Evolutionary conservation across 2,888 invertebrate species (phyloP).

Genomic region (Lagria hirta): DNA sequence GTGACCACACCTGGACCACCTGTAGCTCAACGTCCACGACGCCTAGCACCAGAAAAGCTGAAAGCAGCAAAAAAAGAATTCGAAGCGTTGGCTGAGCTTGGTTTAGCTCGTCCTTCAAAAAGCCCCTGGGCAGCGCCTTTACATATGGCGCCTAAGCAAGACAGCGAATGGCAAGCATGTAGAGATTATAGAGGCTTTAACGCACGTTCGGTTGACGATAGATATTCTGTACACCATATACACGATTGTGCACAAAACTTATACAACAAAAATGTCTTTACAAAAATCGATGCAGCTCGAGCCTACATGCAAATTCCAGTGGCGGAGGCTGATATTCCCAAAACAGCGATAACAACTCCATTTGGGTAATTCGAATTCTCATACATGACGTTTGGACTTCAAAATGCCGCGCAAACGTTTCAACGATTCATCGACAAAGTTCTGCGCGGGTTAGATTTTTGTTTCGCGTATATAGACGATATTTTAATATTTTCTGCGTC

Average conservation of each 20-base stretch:
- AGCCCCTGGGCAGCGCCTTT: constrained; percentile 44
- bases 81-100: too few species aligned
- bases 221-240: constrained; percentile 41
- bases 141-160: constrained; percentile 39
- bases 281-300: constrained; percentile 39
- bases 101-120: constrained; percentile 36
- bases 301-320: constrained; percentile 49
- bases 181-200: constrained; percentile 49
- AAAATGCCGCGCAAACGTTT: constrained; percentile 51
- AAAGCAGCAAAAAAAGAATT: too few species aligned
- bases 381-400: constrained; percentile 45
- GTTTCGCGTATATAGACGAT: constrained; percentile 44
- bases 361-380: constrained; percentile 34
- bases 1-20: too few species aligned
- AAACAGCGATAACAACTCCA: constrained; percentile 47
- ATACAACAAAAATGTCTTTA: constrained; percentile 35
- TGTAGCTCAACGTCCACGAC: too few species aligned
- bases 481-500: constrained; percentile 35
- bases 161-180: constrained; percentile 43
- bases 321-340: constrained; percentile 39
- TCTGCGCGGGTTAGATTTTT: constrained; percentile 39
- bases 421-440: constrained; percentile 48
- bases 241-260: constrained; percentile 37
- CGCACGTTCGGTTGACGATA: constrained; percentile 22
- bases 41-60: too few species aligned